These are phyloP conservation scores for Tetramorium bicarinatum DNA, from an alignment of 2,888 invertebrate species.

Conservation along the genomic window DNA sequence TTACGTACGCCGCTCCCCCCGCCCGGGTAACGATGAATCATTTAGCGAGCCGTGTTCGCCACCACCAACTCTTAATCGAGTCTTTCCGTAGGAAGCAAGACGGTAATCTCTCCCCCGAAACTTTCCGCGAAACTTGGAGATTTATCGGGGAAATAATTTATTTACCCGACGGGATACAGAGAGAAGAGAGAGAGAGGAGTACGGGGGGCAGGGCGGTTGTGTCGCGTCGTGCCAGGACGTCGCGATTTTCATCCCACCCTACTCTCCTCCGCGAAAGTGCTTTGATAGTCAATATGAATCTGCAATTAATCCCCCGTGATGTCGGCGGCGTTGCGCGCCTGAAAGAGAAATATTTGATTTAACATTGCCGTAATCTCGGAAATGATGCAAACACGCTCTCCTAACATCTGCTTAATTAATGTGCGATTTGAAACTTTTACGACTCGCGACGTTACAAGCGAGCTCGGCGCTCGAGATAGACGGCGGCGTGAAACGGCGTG, in stretches of 20 bases:
- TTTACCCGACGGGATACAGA: conserved; percentile 10
- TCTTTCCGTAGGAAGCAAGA: conserved; percentile 54
- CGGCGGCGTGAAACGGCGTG: background rate
- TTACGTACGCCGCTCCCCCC: conserved; percentile 21
- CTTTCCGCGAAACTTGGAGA: conserved; percentile 54
- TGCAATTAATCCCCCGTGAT: conserved; percentile 30
- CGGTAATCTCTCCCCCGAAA: conserved; percentile 49
- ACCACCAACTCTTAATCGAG: conserved; percentile 52
- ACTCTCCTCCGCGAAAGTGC: background rate
- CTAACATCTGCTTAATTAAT: background rate
- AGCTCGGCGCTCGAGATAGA: background rate
- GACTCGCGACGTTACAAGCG: background rate
- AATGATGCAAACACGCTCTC: conserved; percentile 16
- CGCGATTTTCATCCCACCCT: conserved; percentile 19
- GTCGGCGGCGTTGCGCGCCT: background rate
- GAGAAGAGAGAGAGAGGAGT: background rate
- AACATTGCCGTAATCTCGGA: conserved; percentile 10
- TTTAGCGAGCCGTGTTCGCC: conserved; percentile 47
- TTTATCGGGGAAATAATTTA: conserved; percentile 62
- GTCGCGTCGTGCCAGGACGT: conserved; percentile 41
- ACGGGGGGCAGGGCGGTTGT: background rate
- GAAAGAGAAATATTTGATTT: conserved; percentile 17
- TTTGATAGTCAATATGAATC: conserved; percentile 44
- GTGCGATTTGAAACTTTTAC: background rate
- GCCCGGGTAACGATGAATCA: conserved; percentile 53